phyloP scores from a whole-genome alignment of 2,113 vertebrate species.

The Oncorhynchus kisutch region DNA sequence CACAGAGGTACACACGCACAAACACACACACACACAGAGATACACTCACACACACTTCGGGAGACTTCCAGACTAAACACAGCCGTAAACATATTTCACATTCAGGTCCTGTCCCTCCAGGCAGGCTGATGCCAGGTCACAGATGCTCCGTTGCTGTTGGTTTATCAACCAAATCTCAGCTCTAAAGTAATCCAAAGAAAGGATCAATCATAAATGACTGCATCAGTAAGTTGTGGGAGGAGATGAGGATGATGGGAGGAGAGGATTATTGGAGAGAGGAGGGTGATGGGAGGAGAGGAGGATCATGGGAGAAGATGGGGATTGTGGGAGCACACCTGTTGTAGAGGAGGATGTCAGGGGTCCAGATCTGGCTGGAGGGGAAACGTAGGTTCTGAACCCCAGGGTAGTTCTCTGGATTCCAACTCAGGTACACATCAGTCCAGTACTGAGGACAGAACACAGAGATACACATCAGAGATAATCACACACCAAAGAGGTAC shows the following conservation, averaged over 20 bases:
- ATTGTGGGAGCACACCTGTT: conserved; percentile 78
- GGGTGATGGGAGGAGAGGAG: background rate
- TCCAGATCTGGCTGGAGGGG: conserved; percentile 84
- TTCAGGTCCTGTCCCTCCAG: background rate
- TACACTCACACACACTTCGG: too few relatives aligned
- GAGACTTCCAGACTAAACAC: background rate
- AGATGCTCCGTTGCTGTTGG: background rate
- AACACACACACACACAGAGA: too few relatives aligned
- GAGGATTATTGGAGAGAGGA: too few relatives aligned
- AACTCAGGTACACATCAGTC: conserved; percentile 83
- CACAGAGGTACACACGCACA: too few relatives aligned
- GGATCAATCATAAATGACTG: background rate
- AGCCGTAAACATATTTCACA: background rate
- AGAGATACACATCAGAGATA: too few relatives aligned
- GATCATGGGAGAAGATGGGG: too few relatives aligned
- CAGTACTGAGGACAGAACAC: conserved; percentile 69
- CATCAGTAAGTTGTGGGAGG: background rate
- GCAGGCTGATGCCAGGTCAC: background rate
- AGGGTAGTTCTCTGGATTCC: conserved; percentile 81
- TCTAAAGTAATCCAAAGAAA: background rate
- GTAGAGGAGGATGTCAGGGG: conserved; percentile 87
- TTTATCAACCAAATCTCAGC: background rate
- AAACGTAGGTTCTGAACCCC: conserved; percentile 86
- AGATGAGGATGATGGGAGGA: too few relatives aligned
- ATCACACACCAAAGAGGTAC: too few relatives aligned